Base-by-base conservation (phyloP, 2,113 vertebrate species). In the Heterotis niloticus region DNA sequence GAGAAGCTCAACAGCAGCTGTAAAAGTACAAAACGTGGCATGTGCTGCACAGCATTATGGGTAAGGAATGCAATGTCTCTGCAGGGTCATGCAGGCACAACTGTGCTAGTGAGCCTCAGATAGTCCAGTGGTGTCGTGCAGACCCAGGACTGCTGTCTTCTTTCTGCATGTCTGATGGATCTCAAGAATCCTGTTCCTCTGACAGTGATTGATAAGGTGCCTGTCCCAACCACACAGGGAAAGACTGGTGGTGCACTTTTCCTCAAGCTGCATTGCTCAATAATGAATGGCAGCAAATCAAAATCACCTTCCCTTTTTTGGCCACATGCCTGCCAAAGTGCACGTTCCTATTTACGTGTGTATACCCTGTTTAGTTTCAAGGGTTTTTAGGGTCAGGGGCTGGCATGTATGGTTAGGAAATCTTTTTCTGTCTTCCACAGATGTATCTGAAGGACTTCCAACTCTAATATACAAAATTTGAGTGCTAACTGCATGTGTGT, bases 131-230 rank as follows among this genome's bases (percentile, higher is more conserved):
- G 75, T 23, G 64, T n/a, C 64, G 26, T 34, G 68, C 18, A 12
- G 54, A 66, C 82, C 14, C 10, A 28, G 71, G 75, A 13, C 62
- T 57, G 67, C 51, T 79, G 52, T 83, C 73, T n/a, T 56, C 44
- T 73, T 74, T 78, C 66, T 29, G 64, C 75, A 51, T 80, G 16
- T 12, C 73, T 84, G 68, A 76, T 75, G 75, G 79, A 79, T 78
- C 80, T 60, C 67, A 81, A 77, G 74, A 65, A 78, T 74, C 79
- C 80, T 79, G 69, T 80, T 81, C 72, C 60, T 77, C 73, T 83
- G 82, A 83, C 83, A 86, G 75, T 85, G 85, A 86, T 82, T 77
- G 82, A 86, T 84, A 78, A 64, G 76, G 67, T 80, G 70, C 56
- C 80, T 80, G 52, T 80, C 66, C 67, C 59, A 73, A 66, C 68